These are phyloP conservation scores for Sesamia nonagrioides DNA, from an alignment of 1,140 invertebrate species.

Conservation along the genomic window DNA sequence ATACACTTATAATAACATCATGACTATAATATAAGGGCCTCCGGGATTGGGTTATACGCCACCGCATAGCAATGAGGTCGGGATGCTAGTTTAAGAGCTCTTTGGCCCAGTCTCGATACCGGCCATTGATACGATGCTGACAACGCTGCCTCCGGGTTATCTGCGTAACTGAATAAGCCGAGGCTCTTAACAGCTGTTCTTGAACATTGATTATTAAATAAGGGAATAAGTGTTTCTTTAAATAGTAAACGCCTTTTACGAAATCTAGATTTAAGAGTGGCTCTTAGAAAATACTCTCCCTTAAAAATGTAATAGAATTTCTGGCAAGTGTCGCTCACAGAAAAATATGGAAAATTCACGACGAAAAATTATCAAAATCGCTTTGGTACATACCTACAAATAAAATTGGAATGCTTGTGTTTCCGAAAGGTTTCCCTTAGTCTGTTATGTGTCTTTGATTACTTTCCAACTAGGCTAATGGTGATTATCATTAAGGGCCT, in stretches of 20 bases:
- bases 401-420: background rate
- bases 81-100: slow-evolving; percentile 37
- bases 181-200: slow-evolving; percentile 20
- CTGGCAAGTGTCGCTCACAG: background rate
- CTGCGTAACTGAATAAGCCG: slow-evolving; percentile 25
- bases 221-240: slow-evolving; percentile 7
- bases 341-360: background rate
- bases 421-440: background rate
- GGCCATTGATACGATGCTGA: slow-evolving; percentile 47
- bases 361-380: background rate
- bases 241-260: background rate
- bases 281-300: slow-evolving; percentile 8
- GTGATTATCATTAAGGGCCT: slow-evolving; percentile 13
- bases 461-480: slow-evolving; percentile 6
- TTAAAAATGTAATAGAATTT: background rate
- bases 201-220: slow-evolving; percentile 20
- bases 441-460: slow-evolving; percentile 35
- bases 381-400: background rate
- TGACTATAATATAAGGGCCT: slow-evolving; percentile 36
- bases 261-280: background rate
- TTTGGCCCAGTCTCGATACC: slow-evolving; percentile 47
- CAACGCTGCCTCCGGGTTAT: slow-evolving; percentile 27
- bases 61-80: slow-evolving; percentile 58
- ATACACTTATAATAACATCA: slow-evolving; percentile 27
- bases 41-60: slow-evolving; percentile 50